A percentile compares a stretch with the other conserved stretches of the same genome.
phyloP scores from a whole-genome alignment of 2,888 invertebrate genomes.

The Cerastis leucographa region DNA sequence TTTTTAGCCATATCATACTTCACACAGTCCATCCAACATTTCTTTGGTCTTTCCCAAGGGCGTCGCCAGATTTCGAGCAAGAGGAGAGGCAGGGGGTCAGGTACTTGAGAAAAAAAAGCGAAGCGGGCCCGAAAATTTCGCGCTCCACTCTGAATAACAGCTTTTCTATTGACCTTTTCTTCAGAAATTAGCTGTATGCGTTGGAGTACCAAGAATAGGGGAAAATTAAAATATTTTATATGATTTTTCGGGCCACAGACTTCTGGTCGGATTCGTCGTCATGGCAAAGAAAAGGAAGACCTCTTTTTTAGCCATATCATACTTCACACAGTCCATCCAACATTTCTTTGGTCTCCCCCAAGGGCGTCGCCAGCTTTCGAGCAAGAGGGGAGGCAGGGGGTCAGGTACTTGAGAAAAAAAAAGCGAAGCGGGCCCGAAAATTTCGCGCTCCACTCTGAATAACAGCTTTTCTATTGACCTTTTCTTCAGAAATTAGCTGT shows the following conservation, averaged over 20 bases:
- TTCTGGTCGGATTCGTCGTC: neutral
- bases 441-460: neutral
- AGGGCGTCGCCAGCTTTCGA: too few species aligned
- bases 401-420: neutral
- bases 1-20: neutral
- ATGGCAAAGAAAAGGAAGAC: neutral
- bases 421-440: neutral
- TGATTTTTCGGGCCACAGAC: neutral
- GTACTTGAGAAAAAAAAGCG: neutral
- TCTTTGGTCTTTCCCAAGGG: neutral
- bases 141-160: neutral
- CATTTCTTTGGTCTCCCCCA: neutral
- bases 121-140: neutral
- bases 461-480: neutral
- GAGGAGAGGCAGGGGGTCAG: too few species aligned
- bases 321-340: neutral
- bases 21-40: neutral
- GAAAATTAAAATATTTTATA: neutral
- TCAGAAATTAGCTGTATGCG: neutral
- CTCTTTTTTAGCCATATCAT: neutral
- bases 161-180: neutral
- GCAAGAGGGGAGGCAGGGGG: too few species aligned
- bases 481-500: neutral
- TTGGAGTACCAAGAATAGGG: neutral
- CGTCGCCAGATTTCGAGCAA: too few species aligned